Evolutionary conservation across 2,888 invertebrate species (phyloP), one percentile per base, ranked within the genome.

Genomic region (Eupithecia centaureata): DNA sequence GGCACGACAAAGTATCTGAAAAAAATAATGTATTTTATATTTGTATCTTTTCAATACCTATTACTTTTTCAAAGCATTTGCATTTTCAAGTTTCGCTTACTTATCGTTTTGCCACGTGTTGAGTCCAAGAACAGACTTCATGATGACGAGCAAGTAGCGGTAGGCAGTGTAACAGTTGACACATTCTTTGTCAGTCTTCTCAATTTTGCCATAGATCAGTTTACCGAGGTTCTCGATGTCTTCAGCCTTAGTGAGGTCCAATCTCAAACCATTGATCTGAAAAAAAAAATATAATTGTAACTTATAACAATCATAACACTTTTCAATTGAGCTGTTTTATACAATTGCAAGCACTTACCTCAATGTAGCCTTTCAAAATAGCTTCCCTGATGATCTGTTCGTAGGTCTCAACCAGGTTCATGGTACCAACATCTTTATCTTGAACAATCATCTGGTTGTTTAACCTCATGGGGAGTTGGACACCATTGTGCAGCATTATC

Each of bases 311-410:
- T 8, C 22, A 10, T 1, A 51, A 25, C 0, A 51, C 8, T 47
- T 10, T 12, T 15, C 2, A 52, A 15, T 15, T 15, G 7, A 51
- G 13, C 13, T 15, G 1, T 27, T 52, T 27, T 13, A 25, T 22
- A 30, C 15, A 18, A 35, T 27, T 12, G 5, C 25, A 27, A 59
- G 28, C 13, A 30, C 60, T 80, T 79, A 93, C 92, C 76, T 91
- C 91, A 74, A 91, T 79, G 76, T 82, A 94, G 77, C 95, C 95
- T 72, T 90, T 91, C 68, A 94, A 90, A 72, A 95, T 94, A 72
- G 94, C 94, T 70, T 95, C 94, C 63, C 87, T 90, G 71, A 95
- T 94, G 69, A 95, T 94, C 63, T 82, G 89, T 82, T 95, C 95
- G 77, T 90, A 90, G 38, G 86, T 82, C 67, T 91, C 82, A 25